Evolutionary conservation across 2,113 vertebrate genomes (phyloP), one percentile per base, ranked within the genome.

Genomic region (Neomonachus schauinslandi): DNA sequence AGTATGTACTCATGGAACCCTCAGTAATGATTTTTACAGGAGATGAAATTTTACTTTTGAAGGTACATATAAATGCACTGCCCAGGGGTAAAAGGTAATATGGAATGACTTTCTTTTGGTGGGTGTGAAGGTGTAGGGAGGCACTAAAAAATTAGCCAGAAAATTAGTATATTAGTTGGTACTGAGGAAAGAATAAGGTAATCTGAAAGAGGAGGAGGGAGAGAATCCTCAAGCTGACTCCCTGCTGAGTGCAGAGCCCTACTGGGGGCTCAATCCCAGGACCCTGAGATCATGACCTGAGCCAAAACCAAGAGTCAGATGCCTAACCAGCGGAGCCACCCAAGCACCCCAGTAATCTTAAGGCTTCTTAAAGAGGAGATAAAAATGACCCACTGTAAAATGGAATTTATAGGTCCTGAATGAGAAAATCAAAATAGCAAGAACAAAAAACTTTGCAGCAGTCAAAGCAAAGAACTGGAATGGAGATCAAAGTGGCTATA

Each of bases 311-410:
- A 57, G 18, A 57, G 55, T 57, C 55, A 57, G 55, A 21, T 57
- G 33, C 67, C 67, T 36, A 69, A 69, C 33, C 18, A 36, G 36
- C 0, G 16, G 67, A 69, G 33, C 33, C 67, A 69, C 67, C 8
- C 5, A 69, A 9, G 67, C n/a, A 69, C 18, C 7, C 18, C 18
- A 69, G 46, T 36, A 59, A 92, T 49, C 76, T 63, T 26, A 59
- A 84, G n/a, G 31, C 39, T 89, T 94, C 71, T 71, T 79, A 28
- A 93, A 94, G 61, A 61, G 15, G 26, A 67, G 28, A 42, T 89
- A 92, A 89, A 69, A 21, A 80, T 93, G 72, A 97, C 7, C 33
- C 33, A 72, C 15, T 6, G 7, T 83, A 91, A 97, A 92, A 91
- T 61, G 80, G 42, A 90, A 96, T 42, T 77, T 96, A 86, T 15